These are phyloP conservation scores for Arothron firmamentum DNA, from an alignment of 2,113 vertebrate species.

Conservation along the genomic window DNA sequence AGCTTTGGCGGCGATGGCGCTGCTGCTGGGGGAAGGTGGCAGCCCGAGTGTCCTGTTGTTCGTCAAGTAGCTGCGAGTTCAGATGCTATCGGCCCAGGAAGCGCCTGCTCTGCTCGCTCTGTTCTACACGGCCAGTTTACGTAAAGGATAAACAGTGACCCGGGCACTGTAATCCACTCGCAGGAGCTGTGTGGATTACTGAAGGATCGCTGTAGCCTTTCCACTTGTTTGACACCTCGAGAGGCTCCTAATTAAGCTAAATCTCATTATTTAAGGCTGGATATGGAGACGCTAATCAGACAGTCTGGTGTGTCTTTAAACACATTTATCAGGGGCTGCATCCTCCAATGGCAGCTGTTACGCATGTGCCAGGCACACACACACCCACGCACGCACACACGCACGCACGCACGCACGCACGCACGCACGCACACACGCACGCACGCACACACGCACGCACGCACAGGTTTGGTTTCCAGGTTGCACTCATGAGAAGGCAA, in stretches of 20 bases:
- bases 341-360: slow-evolving; percentile 24
- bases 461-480: slow-evolving; percentile 37
- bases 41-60: slow-evolving; percentile 64
- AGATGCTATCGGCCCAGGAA: slow-evolving; percentile 71
- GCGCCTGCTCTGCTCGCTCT: slow-evolving; percentile 54
- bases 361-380: slow-evolving; percentile 2
- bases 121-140: slow-evolving; percentile 57
- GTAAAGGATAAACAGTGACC: slow-evolving; percentile 72
- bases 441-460: slow-evolving; percentile 11
- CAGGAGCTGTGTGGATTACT: slow-evolving; percentile 69
- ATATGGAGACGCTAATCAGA: slow-evolving; percentile 63
- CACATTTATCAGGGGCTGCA: slow-evolving; percentile 60
- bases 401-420: slow-evolving; percentile 19
- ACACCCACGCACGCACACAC: slow-evolving; percentile 10
- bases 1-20: slow-evolving; percentile 40
- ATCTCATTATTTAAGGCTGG: slow-evolving; percentile 74
- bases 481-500: slow-evolving; percentile 42
- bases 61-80: slow-evolving; percentile 64
- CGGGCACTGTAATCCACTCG: slow-evolving; percentile 68
- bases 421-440: slow-evolving; percentile 11
- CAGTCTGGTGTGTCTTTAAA: slow-evolving; percentile 68
- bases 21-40: slow-evolving; percentile 48
- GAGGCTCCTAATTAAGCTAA: slow-evolving; percentile 73
- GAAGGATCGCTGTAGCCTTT: slow-evolving; percentile 56
- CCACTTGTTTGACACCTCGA: slow-evolving; percentile 68